Base-by-base conservation (phyloP, 2,113 vertebrate genomes). In the Alaudala cheleensis region DNA sequence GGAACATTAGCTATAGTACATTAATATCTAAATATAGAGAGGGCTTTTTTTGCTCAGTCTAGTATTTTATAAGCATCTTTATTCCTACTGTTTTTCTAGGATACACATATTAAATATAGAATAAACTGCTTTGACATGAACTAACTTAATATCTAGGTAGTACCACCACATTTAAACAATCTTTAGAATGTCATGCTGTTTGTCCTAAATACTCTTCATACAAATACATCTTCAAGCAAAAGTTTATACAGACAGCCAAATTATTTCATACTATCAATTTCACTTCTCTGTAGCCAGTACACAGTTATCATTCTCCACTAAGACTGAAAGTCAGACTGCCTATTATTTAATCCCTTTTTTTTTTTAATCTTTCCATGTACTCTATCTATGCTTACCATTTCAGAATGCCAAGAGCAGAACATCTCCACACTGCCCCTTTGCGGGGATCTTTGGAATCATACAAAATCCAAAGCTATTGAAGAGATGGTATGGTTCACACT, bases 361-460 rank as follows among this genome's bases (percentile, higher is more conserved):
- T 39, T 14, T 8, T 26, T 44, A 37, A 40, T 76, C n/a, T 79
- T 92, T 78, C 29, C 11, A 5, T 60, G 33, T 17, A 54, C 3
- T 28, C 12, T 24, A 5, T 17, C 16, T 28, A 5, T 7, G 23
- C 45, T 87, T 54, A 11, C 5, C 13, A 20, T 47, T 87, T 76
- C 40, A 45, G 76, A 47, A 37, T 21, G 31, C 57, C 71, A 37
- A 21, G 42, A 80, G 62, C 40, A 67, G 50, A 19, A 0, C 10
- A 82, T 88, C 86, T 86, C 84, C 56, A 65, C 24, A 60, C 90
- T 86, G 97, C 95, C 96, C 95, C 94, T 93, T 73, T 67, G 96
- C 42, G 97, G 96, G 42, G 21, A 78, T 72, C 62, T 65, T 29
- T 49, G 93, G 71, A 93, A 95, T 72, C 18, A 40, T 3, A 50